Percentiles rank a stretch among this genome's conserved stretches.
Evolutionary conservation across 2,797 vertebrate species (phyloP).

Genomic region (Xenopus petersii): DNA sequence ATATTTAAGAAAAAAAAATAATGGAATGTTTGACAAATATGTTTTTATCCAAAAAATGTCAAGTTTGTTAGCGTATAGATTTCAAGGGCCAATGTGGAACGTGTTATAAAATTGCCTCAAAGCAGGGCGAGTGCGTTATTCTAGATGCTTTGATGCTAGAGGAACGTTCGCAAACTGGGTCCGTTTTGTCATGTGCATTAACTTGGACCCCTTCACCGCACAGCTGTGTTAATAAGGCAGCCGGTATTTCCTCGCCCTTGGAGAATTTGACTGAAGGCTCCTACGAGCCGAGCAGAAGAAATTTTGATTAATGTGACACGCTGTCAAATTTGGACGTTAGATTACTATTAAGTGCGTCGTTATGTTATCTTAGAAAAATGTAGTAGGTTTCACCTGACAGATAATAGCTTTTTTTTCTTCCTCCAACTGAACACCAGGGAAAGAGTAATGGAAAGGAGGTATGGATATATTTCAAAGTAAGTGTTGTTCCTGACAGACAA

Average conservation of each 20-base stretch:
- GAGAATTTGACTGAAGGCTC: conserved; percentile 52
- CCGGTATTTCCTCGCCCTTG: conserved; percentile 54
- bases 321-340: conserved; percentile 51
- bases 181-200: conserved; percentile 45
- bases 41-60: conserved; percentile 33
- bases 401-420: conserved; percentile 50
- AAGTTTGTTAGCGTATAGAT: conserved; percentile 40
- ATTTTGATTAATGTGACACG: conserved; percentile 57
- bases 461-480: conserved; percentile 51
- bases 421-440: conserved; percentile 20
- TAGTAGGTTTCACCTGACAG: conserved; percentile 54
- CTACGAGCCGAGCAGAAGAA: conserved; percentile 52
- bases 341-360: conserved; percentile 58
- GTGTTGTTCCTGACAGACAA: conserved; percentile 51
- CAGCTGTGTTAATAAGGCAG: conserved; percentile 61
- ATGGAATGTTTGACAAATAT: conserved; percentile 40
- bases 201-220: conserved; percentile 56
- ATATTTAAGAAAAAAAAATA: no score
- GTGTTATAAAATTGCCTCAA: conserved; percentile 41
- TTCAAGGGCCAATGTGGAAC: conserved; percentile 48
- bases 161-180: conserved; percentile 50
- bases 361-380: conserved; percentile 61
- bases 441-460: conserved; percentile 29
- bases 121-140: conserved; percentile 37
- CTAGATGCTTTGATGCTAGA: conserved; percentile 48